These are phyloP conservation scores for Euura saliciscinereae DNA, from an alignment of 1,140 invertebrate genomes.

Conservation along the genomic window DNA sequence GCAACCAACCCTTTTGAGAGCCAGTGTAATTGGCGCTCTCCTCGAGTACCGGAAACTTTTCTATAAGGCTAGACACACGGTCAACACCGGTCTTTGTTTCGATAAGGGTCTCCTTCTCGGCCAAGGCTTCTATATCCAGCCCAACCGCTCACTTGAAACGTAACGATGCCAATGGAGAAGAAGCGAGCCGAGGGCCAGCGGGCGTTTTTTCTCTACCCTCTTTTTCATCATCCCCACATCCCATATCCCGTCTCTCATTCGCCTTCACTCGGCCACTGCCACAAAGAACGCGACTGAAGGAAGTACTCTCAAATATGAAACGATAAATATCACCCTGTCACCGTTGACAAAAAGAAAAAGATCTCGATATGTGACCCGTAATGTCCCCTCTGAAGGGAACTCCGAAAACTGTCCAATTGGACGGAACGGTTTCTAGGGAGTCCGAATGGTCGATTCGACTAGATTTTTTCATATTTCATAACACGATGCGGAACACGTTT, in stretches of 20 bases:
- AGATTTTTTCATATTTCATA: no score
- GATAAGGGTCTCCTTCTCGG: conserved; percentile 26
- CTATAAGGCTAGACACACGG: conserved; percentile 39
- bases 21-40: background rate
- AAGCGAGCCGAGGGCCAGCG: conserved; percentile 11
- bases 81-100: conserved; percentile 43
- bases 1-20: conserved; percentile 8
- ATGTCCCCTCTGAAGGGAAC: no score
- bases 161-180: conserved; percentile 24
- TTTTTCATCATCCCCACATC: background rate
- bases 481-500: no score
- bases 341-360: no score
- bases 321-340: background rate
- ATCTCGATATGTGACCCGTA: no score
- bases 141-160: conserved; percentile 19
- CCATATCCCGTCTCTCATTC: no score
- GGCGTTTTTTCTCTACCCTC: no score
- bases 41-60: conserved; percentile 24
- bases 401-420: no score
- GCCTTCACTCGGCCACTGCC: background rate
- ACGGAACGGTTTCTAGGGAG: no score
- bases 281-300: background rate
- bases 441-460: no score
- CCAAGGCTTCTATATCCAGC: conserved; percentile 9
- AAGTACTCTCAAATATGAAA: background rate